A percentile compares a stretch with the other conserved stretches of the same genome.
Conservation (phyloP, 1,140 invertebrate genomes). For the Rhagoletis zephyria region DNA sequence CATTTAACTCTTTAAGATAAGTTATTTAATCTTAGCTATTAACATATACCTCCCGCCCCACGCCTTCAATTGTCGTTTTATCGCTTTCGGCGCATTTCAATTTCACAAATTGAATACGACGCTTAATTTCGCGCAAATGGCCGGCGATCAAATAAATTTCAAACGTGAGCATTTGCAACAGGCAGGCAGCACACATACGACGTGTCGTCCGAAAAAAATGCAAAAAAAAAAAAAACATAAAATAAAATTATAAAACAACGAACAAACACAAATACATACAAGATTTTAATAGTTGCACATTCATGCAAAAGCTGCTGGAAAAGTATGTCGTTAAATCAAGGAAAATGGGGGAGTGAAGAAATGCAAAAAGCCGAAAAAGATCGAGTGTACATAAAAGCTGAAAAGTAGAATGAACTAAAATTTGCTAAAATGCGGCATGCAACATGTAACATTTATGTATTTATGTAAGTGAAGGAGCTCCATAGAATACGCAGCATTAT, state of each 20-base stretch:
- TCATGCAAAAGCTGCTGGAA: neutral
- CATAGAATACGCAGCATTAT: neutral
- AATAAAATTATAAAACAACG: neutral
- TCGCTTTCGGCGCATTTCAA: slow-evolving; percentile 22
- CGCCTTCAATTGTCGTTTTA: neutral
- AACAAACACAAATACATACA: neutral
- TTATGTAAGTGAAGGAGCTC: neutral
- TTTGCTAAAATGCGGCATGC: slow-evolving; percentile 2
- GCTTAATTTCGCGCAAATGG: slow-evolving; percentile 47
- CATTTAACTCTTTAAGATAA: no score
- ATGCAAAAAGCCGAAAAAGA: slow-evolving; percentile 11
- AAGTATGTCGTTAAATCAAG: slow-evolving; percentile 11
- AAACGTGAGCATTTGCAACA: slow-evolving; percentile 24
- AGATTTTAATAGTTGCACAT: slow-evolving; percentile 8
- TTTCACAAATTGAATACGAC: slow-evolving; percentile 44
- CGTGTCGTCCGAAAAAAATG: neutral
- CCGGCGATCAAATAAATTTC: slow-evolving; percentile 31
- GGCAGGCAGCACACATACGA: neutral
- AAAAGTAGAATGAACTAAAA: slow-evolving; percentile 19
- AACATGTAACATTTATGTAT: neutral
- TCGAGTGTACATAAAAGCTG: neutral
- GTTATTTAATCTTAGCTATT: no score
- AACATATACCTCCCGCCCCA: no score
- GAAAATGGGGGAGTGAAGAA: neutral
- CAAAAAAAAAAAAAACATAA: neutral